Evolutionary conservation across 2,888 invertebrate genomes (phyloP).

Genomic region (Mallateleia sp.): DNA sequence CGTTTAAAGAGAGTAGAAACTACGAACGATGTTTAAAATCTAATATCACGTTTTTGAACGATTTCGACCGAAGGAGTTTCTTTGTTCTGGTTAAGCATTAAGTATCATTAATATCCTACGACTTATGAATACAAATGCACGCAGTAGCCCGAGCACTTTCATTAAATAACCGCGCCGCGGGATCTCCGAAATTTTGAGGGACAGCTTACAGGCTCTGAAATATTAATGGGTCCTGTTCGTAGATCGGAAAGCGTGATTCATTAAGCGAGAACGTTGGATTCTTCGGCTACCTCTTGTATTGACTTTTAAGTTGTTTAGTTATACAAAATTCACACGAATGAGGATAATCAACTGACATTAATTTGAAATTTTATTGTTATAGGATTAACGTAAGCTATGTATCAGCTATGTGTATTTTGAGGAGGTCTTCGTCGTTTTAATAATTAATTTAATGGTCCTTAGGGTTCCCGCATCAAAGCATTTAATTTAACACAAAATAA

Average conservation of each 20-base stretch:
- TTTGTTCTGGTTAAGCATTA: constrained; percentile 43
- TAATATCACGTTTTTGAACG: not conserved
- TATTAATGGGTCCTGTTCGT: constrained; percentile 73
- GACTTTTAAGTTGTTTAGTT: constrained; percentile 41
- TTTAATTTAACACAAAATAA: no score
- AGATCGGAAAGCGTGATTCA: constrained; percentile 74
- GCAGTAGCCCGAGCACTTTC: constrained; percentile 71
- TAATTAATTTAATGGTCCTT: no score
- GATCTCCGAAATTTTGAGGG: constrained; percentile 75
- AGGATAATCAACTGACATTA: constrained; percentile 30
- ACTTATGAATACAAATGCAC: constrained; percentile 60
- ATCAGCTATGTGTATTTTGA: no score
- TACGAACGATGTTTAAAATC: no score
- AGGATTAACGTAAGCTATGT: no score
- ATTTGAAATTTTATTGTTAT: constrained; percentile 1
- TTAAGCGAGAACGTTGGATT: constrained; percentile 66
- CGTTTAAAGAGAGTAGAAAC: no score
- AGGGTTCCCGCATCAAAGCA: no score
- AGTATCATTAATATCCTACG: constrained; percentile 64
- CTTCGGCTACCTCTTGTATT: constrained; percentile 49
- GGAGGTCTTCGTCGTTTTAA: no score
- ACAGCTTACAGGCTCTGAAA: constrained; percentile 69
- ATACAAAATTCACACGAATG: constrained; percentile 28
- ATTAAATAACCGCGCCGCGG: constrained; percentile 74
- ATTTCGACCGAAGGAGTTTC: not conserved